Evolutionary conservation across 2,797 vertebrate genomes (phyloP).

Genomic region (Fratercula arctica): DNA sequence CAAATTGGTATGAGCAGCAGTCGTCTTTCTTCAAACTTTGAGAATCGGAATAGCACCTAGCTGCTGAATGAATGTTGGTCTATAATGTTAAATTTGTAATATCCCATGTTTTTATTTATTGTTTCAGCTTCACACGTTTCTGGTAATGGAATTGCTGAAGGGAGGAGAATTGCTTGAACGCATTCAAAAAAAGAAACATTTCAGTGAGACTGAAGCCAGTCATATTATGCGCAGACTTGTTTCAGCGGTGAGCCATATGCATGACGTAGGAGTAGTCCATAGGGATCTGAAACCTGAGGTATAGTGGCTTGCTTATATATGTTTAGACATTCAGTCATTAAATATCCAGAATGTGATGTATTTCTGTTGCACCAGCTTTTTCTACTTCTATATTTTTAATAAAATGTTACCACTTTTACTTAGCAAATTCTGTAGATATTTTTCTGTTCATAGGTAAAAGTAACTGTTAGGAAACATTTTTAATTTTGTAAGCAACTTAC

Average conservation of each 20-base stretch:
- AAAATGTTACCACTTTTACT: neutral
- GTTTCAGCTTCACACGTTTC: slow-evolving; percentile 91
- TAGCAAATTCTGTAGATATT: neutral
- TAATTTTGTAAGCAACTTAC: neutral
- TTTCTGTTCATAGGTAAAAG: neutral
- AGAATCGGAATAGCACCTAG: neutral
- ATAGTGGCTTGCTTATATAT: neutral
- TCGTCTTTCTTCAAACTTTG: neutral
- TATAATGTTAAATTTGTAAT: neutral
- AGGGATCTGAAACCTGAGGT: slow-evolving; percentile 98
- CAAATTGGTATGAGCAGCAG: neutral
- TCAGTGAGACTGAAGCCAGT: slow-evolving; percentile 97
- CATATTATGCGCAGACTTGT: slow-evolving; percentile 95
- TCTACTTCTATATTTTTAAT: neutral
- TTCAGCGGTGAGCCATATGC: slow-evolving; percentile 98
- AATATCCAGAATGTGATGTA: neutral
- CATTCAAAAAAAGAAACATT: slow-evolving; percentile 93
- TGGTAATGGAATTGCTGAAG: slow-evolving; percentile 94
- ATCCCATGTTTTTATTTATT: neutral
- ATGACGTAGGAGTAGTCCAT: slow-evolving; percentile 96
- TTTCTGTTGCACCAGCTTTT: neutral
- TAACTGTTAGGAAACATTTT: neutral
- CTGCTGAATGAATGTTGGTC: neutral
- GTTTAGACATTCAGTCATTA: neutral
- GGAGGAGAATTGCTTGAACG: slow-evolving; percentile 96